Conservation (phyloP, 2,797 vertebrate species). For the Australoheros facetus region DNA sequence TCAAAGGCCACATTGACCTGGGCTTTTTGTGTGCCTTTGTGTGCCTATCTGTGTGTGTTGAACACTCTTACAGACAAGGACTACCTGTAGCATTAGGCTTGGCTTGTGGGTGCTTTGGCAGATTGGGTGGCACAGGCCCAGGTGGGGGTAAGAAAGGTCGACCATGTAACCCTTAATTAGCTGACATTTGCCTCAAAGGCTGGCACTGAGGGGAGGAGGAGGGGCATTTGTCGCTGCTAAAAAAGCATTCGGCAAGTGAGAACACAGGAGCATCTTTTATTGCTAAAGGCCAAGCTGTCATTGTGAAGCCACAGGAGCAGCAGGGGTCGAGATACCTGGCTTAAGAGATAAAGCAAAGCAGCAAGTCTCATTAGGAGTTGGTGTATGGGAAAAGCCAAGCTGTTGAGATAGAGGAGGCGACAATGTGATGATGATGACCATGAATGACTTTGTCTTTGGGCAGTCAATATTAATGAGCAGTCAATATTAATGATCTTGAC, state of each 20-base stretch:
- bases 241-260: conserved; percentile 27
- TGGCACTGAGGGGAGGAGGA: conserved; percentile 19
- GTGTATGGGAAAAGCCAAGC: conserved; percentile 5
- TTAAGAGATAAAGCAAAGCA: conserved; percentile 35
- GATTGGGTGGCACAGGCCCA: conserved; percentile 21
- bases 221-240: conserved; percentile 14
- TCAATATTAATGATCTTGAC: not conserved
- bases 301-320: conserved; percentile 38
- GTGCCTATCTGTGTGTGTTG: not conserved
- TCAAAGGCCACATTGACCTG: conserved; percentile 53
- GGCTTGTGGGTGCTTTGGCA: conserved; percentile 2
- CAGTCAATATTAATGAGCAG: not conserved
- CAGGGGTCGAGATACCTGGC: conserved; percentile 19
- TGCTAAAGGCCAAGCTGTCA: conserved; percentile 60
- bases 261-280: conserved; percentile 31
- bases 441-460: not conserved
- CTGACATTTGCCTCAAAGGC: conserved; percentile 80
- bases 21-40: not conserved
- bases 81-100: conserved; percentile 46
- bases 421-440: not conserved
- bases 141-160: conserved; percentile 71
- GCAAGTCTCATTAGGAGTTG: conserved; percentile 24
- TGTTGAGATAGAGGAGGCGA: not conserved
- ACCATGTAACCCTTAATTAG: conserved; percentile 78
- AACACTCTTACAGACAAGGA: not conserved